Conservation (phyloP, 2,888 invertebrate species). For the Arrhopalites spinosus region DNA sequence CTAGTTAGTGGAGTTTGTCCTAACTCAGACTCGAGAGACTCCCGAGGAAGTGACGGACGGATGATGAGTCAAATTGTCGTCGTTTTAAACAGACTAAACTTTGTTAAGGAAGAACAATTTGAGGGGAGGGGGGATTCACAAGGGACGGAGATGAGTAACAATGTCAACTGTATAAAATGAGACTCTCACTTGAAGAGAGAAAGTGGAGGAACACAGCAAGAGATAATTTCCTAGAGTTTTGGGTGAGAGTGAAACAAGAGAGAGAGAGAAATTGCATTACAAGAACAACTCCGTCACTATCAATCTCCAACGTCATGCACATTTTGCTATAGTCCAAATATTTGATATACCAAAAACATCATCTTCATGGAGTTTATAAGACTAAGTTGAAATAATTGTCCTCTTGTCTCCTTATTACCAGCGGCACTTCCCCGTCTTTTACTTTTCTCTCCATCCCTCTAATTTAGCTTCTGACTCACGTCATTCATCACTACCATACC, state of each 20-base stretch:
- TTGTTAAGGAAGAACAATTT: slow-evolving; percentile 15
- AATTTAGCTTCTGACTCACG: background rate
- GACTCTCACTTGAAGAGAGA: background rate
- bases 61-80: slow-evolving; percentile 12
- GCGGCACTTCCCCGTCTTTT: background rate
- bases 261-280: slow-evolving; percentile 29
- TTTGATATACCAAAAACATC: background rate
- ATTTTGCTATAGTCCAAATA: background rate
- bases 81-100: slow-evolving; percentile 28
- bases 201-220: no score
- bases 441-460: background rate
- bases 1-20: no score
- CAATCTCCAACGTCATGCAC: slow-evolving; percentile 17
- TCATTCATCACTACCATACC: background rate
- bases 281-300: slow-evolving; percentile 19
- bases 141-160: slow-evolving; percentile 3
- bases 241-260: slow-evolving; percentile 17
- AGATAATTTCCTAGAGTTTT: background rate
- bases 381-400: slow-evolving; percentile 33
- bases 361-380: background rate
- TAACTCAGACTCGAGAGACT: no score
- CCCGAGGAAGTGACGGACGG: no score
- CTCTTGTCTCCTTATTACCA: slow-evolving; percentile 12
- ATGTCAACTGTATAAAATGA: background rate
- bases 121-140: background rate